Percentiles rank a stretch among this genome's conserved stretches.
Conservation (phyloP, 2,888 invertebrate genomes). For the Elegia similella region DNA sequence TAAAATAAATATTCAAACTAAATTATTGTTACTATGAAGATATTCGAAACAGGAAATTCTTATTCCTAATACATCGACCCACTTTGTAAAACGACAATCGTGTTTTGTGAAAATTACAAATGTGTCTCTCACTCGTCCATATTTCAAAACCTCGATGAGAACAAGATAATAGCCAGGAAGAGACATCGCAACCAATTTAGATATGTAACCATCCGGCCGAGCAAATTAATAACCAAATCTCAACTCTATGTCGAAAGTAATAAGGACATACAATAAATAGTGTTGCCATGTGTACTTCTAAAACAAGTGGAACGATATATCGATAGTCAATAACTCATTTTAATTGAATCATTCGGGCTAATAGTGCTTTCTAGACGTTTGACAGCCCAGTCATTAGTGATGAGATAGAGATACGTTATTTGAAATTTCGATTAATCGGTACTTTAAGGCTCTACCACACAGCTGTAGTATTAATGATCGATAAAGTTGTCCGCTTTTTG, state of each 20-base stretch:
- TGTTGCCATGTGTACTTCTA: conserved; percentile 20
- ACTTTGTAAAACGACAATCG: conserved; percentile 6
- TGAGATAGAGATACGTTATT: conserved; percentile 52
- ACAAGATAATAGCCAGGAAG: conserved; percentile 18
- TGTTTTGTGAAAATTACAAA: conserved; percentile 17
- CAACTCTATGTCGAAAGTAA: conserved; percentile 6
- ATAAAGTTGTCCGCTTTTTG: no score
- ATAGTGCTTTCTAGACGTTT: conserved; percentile 68
- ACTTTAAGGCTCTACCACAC: conserved; percentile 30
- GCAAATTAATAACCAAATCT: conserved; percentile 7
- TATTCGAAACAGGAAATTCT: conserved; percentile 6
- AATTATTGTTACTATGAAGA: conserved; percentile 7
- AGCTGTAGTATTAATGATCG: no score
- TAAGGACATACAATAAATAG: conserved; percentile 14
- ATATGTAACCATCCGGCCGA: conserved; percentile 15
- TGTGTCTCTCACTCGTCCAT: conserved; percentile 10
- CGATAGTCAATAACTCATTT: conserved; percentile 66
- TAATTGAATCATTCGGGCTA: conserved; percentile 73
- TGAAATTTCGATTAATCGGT: conserved; percentile 49
- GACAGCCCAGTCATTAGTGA: conserved; percentile 69
- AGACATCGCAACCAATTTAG: conserved; percentile 18
- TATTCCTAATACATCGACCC: conserved; percentile 6
- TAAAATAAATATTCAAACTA: neutral
- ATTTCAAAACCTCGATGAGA: conserved; percentile 17
- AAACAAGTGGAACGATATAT: conserved; percentile 43